These are phyloP conservation scores for Menidia menidia DNA, from an alignment of 2,797 vertebrate species.

Conservation along the genomic window DNA sequence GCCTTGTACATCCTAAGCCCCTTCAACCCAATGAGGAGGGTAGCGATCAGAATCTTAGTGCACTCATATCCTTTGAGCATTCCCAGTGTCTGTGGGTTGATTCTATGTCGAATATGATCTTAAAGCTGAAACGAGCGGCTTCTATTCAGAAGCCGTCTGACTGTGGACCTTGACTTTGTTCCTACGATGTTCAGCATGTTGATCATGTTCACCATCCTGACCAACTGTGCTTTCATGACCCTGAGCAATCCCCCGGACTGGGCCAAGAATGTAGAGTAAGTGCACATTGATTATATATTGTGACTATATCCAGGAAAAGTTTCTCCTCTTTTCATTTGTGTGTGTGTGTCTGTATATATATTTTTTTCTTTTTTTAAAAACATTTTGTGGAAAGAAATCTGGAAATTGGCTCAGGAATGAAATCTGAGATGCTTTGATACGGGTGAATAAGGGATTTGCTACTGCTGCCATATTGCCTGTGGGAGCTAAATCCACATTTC, in stretches of 20 bases:
- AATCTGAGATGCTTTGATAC: not conserved
- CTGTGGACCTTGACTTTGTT: conserved; percentile 61
- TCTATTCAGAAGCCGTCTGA: not conserved
- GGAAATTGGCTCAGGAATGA: not conserved
- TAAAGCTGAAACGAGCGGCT: no score
- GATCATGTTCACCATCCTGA: conserved; percentile 99
- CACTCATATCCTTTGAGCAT: conserved; percentile 97
- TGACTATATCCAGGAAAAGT: no score
- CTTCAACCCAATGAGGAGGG: conserved; percentile 95
- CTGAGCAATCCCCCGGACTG: conserved; percentile 95
- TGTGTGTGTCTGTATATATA: no score
- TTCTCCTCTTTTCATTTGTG: no score
- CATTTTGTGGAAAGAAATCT: no score
- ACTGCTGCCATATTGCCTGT: not conserved
- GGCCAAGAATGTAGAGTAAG: conserved; percentile 99
- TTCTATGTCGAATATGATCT: not conserved
- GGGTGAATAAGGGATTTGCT: not conserved
- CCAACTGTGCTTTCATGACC: conserved; percentile 99
- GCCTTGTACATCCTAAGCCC: conserved; percentile 98
- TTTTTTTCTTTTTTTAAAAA: no score
- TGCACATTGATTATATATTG: conserved; percentile 39
- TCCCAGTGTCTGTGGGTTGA: conserved; percentile 13
- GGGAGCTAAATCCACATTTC: conserved; percentile 1
- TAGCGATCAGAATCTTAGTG: conserved; percentile 97
- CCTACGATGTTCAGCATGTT: conserved; percentile 97